phyloP scores from a whole-genome alignment of 2,888 invertebrate species.

The Colostygia pectinataria region DNA sequence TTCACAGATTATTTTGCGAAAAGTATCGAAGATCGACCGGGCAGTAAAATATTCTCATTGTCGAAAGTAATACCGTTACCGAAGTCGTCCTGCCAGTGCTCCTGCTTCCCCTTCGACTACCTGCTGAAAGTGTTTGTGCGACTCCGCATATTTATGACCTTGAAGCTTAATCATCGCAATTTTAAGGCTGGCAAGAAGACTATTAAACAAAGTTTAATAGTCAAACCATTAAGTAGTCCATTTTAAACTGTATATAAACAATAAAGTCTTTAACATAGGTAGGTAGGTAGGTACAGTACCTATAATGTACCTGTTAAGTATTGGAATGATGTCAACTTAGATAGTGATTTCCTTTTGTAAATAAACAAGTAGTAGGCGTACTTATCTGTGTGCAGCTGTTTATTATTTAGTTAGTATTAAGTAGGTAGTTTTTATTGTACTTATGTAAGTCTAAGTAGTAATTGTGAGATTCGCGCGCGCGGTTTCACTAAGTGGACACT shows the following conservation, averaged over 20 bases:
- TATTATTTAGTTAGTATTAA: too few species aligned
- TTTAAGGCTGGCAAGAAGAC: constrained; percentile 22
- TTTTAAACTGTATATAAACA: not conserved
- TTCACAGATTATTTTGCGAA: constrained; percentile 23
- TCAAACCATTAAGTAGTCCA: constrained; percentile 11
- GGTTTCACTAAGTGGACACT: too few species aligned
- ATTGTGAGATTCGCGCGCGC: too few species aligned
- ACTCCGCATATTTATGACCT: constrained; percentile 29
- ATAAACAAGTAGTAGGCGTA: too few species aligned
- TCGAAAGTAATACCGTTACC: constrained; percentile 25
- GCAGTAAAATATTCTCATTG: constrained; percentile 17
- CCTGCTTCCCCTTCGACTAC: constrained; percentile 33
- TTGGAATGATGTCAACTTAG: not conserved
- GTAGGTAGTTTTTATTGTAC: too few species aligned
- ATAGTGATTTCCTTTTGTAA: too few species aligned
- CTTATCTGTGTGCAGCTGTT: too few species aligned
- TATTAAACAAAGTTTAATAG: constrained; percentile 17
- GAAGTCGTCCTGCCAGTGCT: constrained; percentile 27
- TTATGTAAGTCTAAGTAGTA: too few species aligned
- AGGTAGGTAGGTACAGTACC: not conserved
- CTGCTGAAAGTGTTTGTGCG: constrained; percentile 30
- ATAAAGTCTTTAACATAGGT: not conserved
- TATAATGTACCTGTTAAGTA: not conserved
- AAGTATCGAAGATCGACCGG: constrained; percentile 17
- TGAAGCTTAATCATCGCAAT: constrained; percentile 26